These are phyloP conservation scores for Anguilla rostrata DNA, from an alignment of 2,113 vertebrate genomes.

Conservation along the genomic window DNA sequence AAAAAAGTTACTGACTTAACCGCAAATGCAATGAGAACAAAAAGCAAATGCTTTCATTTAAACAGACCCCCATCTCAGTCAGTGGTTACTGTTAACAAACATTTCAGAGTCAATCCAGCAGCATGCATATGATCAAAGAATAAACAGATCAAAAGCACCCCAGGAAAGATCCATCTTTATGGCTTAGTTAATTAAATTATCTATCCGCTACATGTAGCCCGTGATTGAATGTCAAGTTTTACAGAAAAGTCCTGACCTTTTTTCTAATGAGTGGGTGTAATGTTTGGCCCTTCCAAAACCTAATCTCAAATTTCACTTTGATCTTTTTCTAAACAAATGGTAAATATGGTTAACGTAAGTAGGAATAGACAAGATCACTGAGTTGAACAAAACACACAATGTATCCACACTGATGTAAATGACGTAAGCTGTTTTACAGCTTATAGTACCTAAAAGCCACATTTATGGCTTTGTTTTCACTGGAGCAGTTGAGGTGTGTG, in stretches of 20 bases:
- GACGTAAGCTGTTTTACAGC: neutral
- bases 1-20: no score
- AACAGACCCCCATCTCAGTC: neutral
- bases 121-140: constrained; percentile 7
- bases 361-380: neutral
- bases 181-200: constrained; percentile 17
- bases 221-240: constrained; percentile 6
- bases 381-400: neutral
- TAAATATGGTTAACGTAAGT: neutral
- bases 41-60: neutral
- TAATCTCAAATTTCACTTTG: constrained; percentile 1
- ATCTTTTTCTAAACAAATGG: neutral
- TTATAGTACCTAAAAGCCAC: neutral
- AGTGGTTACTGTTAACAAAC: constrained; percentile 13
- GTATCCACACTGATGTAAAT: neutral
- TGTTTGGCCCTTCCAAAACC: constrained; percentile 15
- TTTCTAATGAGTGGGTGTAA: constrained; percentile 27
- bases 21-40: neutral
- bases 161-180: constrained; percentile 19
- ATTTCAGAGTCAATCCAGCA: neutral
- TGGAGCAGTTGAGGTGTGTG: neutral
- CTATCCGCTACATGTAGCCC: neutral
- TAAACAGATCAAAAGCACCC: constrained; percentile 6
- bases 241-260: constrained; percentile 35
- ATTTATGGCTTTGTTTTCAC: neutral